Evolutionary conservation across 2,888 invertebrate species (phyloP).

Genomic region (Brachypterus glaber): DNA sequence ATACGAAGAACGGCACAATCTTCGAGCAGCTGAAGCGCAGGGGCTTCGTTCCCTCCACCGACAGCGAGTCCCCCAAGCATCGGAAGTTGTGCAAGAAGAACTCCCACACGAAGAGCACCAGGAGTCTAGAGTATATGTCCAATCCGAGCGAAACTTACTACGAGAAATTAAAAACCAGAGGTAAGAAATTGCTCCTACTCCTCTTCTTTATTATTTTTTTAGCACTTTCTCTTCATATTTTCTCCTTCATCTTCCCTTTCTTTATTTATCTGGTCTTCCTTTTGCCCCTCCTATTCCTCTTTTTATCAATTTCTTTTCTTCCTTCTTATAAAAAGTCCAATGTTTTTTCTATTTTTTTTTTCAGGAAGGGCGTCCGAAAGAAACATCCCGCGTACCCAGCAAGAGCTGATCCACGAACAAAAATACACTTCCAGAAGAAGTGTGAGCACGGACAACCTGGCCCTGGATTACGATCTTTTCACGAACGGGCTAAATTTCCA

Average conservation of each 20-base stretch:
- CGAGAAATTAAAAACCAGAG: constrained; percentile 34
- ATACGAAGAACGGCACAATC: constrained; percentile 35
- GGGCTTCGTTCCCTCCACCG: constrained; percentile 40
- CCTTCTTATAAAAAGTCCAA: too few relatives aligned
- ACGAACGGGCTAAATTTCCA: constrained; percentile 33
- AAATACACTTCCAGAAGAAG: constrained; percentile 4
- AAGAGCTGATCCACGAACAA: constrained; percentile 1
- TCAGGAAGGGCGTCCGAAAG: not conserved
- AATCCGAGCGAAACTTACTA: constrained; percentile 46
- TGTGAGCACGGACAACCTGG: constrained; percentile 14
- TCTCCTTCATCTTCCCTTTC: too few relatives aligned
- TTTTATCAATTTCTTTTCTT: too few relatives aligned
- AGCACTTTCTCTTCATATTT: too few relatives aligned
- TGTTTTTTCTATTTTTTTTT: too few relatives aligned
- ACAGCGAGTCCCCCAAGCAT: constrained; percentile 24
- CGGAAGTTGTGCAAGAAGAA: constrained; percentile 36
- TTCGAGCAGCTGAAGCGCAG: constrained; percentile 44
- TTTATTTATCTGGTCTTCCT: too few relatives aligned
- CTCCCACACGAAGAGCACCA: constrained; percentile 37
- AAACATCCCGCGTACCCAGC: not conserved
- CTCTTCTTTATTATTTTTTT: too few relatives aligned
- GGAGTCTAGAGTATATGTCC: constrained; percentile 47
- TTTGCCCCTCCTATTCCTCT: too few relatives aligned
- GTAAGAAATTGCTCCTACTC: too few relatives aligned
- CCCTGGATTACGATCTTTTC: constrained; percentile 64